Base-by-base conservation (phyloP, 2,797 vertebrate genomes). In the Valencia hispanica region DNA sequence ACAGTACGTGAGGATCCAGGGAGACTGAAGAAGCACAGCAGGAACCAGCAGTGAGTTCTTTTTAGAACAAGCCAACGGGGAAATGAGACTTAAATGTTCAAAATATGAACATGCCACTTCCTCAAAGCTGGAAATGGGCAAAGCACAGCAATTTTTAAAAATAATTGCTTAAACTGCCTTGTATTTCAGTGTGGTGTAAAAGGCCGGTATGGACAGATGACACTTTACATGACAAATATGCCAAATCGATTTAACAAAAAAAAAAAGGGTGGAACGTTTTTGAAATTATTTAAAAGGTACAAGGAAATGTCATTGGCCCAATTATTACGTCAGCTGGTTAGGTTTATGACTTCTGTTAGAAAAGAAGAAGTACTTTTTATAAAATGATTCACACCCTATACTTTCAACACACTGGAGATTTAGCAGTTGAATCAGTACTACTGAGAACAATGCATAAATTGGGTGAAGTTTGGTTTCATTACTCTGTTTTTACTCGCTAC, bases 1-100 rank as follows among this genome's bases (percentile, higher is more conserved):
- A 14, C 65, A 25, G 25, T 88, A 91, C 17, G 73, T 87, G 55
- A 87, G 70, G 63, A 89, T 93, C 77, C 77, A 77, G 70, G 85
- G 70, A 25, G 82, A 89, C 72, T 86, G 84, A 93, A 36, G 11
- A 51, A 17, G 8, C 0, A 10, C 25, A 25, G 0, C 53, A 4
- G 8, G 8, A 32, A 20, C 2, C 30, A 18, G 41, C 47, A n/a
- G 30, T 0, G 27, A 55, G 10, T 32, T 4, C 4, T 5, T 1
- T 18, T 50, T 8, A 34, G n/a, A 27, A 20, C 0, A 30, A 82
- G 27, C 39, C 39, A 25, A n/a, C 77, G 2, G 1, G 70, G 72
- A 73, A 80, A 10, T 41, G 63, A 79, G 9, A 73, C 32, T n/a
- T 34, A 20, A 75, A 15, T 70, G 18, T 1, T 22, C 22, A 55